These are phyloP conservation scores for Anorthoa munda DNA, from an alignment of 2,888 invertebrate genomes.

Conservation along the genomic window DNA sequence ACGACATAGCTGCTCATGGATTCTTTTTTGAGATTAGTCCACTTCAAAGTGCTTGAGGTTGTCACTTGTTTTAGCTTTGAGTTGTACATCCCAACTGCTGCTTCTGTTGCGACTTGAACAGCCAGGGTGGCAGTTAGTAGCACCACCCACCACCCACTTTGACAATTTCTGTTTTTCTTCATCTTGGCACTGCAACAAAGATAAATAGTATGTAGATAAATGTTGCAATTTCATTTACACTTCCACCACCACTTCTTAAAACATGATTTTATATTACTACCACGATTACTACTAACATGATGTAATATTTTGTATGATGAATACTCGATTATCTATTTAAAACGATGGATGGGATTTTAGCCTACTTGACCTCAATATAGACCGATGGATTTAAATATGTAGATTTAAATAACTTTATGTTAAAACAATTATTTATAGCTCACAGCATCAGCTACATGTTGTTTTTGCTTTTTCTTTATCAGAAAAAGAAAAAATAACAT, in stretches of 20 bases:
- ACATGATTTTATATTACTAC: not conserved
- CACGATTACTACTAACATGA: not conserved
- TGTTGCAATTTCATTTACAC: not conserved
- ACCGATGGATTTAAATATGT: conserved; percentile 38
- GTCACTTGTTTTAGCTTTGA: conserved; percentile 92
- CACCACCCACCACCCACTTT: conserved; percentile 85
- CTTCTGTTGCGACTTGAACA: conserved; percentile 78
- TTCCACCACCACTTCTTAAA: not conserved
- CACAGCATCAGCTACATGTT: conserved; percentile 5
- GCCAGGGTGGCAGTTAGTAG: conserved; percentile 82
- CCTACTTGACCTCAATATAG: conserved; percentile 53
- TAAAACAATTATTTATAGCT: conserved; percentile 25
- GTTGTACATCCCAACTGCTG: conserved; percentile 84
- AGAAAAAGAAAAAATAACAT: conserved; percentile 18
- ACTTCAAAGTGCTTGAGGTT: conserved; percentile 95
- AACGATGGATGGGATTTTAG: conserved; percentile 34
- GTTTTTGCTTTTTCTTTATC: not conserved
- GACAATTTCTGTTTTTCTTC: conserved; percentile 84
- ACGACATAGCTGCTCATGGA: conserved; percentile 92
- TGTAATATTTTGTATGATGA: conserved; percentile 19
- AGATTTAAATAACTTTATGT: conserved; percentile 15
- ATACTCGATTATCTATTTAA: conserved; percentile 43
- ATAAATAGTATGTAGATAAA: conserved; percentile 1
- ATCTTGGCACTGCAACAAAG: conserved; percentile 76
- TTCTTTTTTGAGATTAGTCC: conserved; percentile 91